Evolutionary conservation across 2,797 vertebrate genomes (phyloP).

Genomic region (Ciconia nigra): DNA sequence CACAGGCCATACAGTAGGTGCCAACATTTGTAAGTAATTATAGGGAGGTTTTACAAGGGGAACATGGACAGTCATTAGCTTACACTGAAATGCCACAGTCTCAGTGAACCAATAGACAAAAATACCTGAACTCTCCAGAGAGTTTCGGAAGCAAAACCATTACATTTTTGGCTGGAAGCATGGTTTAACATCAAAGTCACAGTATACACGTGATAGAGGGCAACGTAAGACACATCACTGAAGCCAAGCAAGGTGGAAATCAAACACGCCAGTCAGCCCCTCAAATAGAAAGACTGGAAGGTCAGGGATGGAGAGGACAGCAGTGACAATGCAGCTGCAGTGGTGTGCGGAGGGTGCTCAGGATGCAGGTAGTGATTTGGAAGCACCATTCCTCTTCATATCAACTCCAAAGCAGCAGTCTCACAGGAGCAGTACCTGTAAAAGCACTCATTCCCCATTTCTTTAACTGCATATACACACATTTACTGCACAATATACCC

Average conservation of each 20-base stretch:
- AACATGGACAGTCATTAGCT: background rate
- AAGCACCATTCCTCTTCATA: background rate
- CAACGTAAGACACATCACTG: rapidly evolving
- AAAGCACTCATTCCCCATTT: background rate
- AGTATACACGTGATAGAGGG: rapidly evolving
- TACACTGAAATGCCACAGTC: background rate
- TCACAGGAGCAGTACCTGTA: background rate
- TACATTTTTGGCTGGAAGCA: background rate
- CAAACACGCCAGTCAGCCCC: background rate
- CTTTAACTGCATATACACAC: background rate
- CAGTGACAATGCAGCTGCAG: background rate
- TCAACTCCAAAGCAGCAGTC: background rate
- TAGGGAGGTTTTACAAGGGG: background rate
- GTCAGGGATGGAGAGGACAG: background rate
- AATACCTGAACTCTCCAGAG: background rate
- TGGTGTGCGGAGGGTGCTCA: background rate
- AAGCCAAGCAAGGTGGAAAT: background rate
- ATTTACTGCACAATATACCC: background rate
- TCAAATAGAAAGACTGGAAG: background rate
- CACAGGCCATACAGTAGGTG: background rate
- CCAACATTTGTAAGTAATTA: background rate
- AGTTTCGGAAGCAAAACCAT: background rate
- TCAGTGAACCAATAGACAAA: background rate
- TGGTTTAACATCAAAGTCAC: background rate
- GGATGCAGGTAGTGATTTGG: background rate